A percentile compares a stretch with the other conserved stretches of the same genome.
phyloP scores from a whole-genome alignment of 2,113 vertebrate species.

The Sus scrofa region DNA sequence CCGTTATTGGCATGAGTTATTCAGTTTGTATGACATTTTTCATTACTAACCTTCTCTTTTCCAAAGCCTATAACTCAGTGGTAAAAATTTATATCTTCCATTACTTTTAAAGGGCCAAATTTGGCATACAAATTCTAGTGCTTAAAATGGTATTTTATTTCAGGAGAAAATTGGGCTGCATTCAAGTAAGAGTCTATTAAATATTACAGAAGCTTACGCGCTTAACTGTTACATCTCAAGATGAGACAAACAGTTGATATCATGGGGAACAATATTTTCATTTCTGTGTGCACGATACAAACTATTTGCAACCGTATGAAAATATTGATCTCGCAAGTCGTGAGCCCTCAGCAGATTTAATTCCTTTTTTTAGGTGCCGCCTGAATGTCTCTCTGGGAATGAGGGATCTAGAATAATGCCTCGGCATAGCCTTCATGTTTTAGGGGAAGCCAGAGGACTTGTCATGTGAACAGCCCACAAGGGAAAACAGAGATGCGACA shows the following conservation, averaged over 20 bases:
- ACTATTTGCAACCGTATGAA: not conserved
- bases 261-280: not conserved
- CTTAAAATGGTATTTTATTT: slow-evolving; percentile 78
- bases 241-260: not conserved
- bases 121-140: slow-evolving; percentile 73
- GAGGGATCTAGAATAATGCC: not conserved
- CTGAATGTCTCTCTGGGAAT: not conserved
- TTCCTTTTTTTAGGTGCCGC: not conserved
- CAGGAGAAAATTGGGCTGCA: slow-evolving; percentile 33
- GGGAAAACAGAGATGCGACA: not conserved
- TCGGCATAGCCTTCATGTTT: not conserved
- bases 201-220: not conserved
- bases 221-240: not conserved
- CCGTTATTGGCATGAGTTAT: slow-evolving; percentile 76
- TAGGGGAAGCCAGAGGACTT: not conserved
- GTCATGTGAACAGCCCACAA: not conserved
- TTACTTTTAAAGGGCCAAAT: slow-evolving; percentile 73
- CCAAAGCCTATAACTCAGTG: slow-evolving; percentile 66
- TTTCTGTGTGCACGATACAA: not conserved
- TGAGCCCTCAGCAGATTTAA: not conserved
- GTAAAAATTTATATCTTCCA: slow-evolving; percentile 65
- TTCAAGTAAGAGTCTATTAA: slow-evolving; percentile 68
- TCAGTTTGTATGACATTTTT: slow-evolving; percentile 80
- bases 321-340: not conserved
- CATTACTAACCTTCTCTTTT: slow-evolving; percentile 74